Evolutionary conservation across 2,888 invertebrate genomes (phyloP), one percentile per base, ranked within the genome.

Genomic region (Synanthedon tipuliformis): DNA sequence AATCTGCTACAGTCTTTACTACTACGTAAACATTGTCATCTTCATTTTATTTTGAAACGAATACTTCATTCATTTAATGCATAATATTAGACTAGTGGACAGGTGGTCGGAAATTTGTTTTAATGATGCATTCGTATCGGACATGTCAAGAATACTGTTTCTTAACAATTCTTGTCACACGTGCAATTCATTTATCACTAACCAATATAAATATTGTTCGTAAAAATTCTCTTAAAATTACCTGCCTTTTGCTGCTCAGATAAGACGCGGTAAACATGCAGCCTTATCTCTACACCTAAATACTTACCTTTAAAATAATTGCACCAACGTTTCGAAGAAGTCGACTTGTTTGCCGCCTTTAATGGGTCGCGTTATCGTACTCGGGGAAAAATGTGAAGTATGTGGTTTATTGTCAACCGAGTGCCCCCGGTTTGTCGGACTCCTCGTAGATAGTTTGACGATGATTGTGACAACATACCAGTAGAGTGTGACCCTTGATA

Each of bases 331-430:
- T 45, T 45, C 45, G 13, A 45, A 45, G 45, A 45, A 45, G 45
- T 45, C 45, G n/a, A n/a, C 13, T 45, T 15, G n/a, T 13, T 45
- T 45, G 15, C n/a, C 15, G 45, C 45, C 45, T 13, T 45, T 45
- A 45, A 45, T 57, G 50, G 56, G 68, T 77, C 67, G 78, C 78
- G 78, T 80, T 79, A 68, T 67, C 59, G 55, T 55, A 34, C 50
- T 57, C 61, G 70, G 70, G 73, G 78, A 74, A 73, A 71, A 73
- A 34, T 34, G 71, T 76, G 73, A 73, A 74, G 68, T 68, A 67
- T 73, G 68, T 57, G 58, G 64, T 62, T 70, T 60, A 65, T 65
- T 64, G 62, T 59, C 63, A 53, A 53, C 56, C 56, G 67, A 16
- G 49, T 49, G 49, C 16, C 68, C 65, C 66, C 67, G 53, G 53